phyloP scores from a whole-genome alignment of 2,113 vertebrate species.

The Pluvialis apricaria region DNA sequence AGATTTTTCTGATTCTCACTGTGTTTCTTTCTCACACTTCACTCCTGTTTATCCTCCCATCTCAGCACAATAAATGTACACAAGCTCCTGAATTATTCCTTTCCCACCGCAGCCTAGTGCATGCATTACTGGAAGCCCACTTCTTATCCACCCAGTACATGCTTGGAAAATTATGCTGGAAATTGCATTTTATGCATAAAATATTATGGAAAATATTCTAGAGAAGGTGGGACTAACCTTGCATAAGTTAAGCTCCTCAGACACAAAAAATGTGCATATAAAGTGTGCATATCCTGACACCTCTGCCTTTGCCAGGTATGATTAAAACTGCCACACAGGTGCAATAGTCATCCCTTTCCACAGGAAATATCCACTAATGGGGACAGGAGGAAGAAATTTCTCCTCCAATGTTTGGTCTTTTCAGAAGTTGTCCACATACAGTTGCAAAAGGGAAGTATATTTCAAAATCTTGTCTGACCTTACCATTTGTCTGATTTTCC shows the following conservation, averaged over 20 bases:
- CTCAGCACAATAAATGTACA: not conserved
- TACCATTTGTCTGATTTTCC: constrained; percentile 84
- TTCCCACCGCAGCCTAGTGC: not conserved
- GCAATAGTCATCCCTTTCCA: not conserved
- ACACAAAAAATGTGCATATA: not conserved
- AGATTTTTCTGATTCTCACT: not conserved
- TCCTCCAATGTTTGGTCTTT: not conserved
- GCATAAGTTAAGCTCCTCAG: not conserved
- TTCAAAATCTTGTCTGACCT: not conserved
- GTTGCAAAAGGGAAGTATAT: not conserved
- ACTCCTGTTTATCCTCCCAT: not conserved
- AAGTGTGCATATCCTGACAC: not conserved
- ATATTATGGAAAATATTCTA: no score
- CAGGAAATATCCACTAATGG: not conserved
- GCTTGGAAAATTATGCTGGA: not conserved
- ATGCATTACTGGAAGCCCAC: not conserved
- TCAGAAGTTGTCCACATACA: not conserved
- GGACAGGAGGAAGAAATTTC: not conserved
- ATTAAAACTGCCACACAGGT: not conserved
- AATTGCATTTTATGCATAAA: no score
- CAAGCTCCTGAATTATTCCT: not conserved
- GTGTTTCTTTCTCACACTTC: not conserved
- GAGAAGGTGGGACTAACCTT: not conserved
- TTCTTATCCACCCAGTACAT: not conserved
- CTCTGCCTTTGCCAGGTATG: not conserved